Evolutionary conservation across 2,888 invertebrate species (phyloP).

Genomic region (Parochlus steinenii): DNA sequence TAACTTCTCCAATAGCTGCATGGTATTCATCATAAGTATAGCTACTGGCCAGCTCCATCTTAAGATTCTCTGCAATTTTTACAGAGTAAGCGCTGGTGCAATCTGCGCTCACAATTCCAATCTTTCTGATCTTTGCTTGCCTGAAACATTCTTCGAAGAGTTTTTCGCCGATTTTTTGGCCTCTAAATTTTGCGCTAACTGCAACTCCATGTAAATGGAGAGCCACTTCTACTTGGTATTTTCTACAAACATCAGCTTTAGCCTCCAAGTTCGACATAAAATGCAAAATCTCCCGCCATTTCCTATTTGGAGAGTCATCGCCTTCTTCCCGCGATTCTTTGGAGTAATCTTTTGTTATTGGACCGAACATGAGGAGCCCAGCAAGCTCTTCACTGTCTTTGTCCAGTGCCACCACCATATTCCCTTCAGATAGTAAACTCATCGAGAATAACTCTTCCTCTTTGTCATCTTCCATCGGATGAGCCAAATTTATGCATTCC

Average conservation of each 20-base stretch:
- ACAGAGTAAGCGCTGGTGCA: slow-evolving; percentile 6
- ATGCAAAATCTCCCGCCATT: slow-evolving; percentile 10
- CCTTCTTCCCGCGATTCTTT: slow-evolving; percentile 8
- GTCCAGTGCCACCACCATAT: slow-evolving; percentile 6
- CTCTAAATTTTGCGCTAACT: slow-evolving; percentile 2
- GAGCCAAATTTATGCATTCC: slow-evolving; percentile 4
- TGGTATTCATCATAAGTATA: slow-evolving; percentile 11
- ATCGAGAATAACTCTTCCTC: slow-evolving; percentile 6
- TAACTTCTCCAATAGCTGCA: slow-evolving; percentile 5
- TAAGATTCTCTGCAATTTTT: slow-evolving; percentile 4
- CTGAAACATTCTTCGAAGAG: slow-evolving; percentile 7
- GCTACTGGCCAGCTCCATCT: slow-evolving; percentile 6
- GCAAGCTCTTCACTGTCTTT: background rate
- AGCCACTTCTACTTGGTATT: slow-evolving; percentile 1
- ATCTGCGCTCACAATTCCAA: slow-evolving; percentile 7
- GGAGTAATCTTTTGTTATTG: slow-evolving; percentile 7
- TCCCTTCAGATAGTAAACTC: slow-evolving; percentile 4
- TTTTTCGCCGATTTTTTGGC: slow-evolving; percentile 4
- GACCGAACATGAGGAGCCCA: slow-evolving; percentile 3
- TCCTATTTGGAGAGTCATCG: slow-evolving; percentile 5
- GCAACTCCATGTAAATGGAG: slow-evolving; percentile 6
- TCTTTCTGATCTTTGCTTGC: background rate
- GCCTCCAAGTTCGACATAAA: slow-evolving; percentile 10
- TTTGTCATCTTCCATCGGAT: slow-evolving; percentile 7
- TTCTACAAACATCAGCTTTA: slow-evolving; percentile 6